Base-by-base conservation (phyloP, 2,113 vertebrate species). In the Strigops habroptila region DNA sequence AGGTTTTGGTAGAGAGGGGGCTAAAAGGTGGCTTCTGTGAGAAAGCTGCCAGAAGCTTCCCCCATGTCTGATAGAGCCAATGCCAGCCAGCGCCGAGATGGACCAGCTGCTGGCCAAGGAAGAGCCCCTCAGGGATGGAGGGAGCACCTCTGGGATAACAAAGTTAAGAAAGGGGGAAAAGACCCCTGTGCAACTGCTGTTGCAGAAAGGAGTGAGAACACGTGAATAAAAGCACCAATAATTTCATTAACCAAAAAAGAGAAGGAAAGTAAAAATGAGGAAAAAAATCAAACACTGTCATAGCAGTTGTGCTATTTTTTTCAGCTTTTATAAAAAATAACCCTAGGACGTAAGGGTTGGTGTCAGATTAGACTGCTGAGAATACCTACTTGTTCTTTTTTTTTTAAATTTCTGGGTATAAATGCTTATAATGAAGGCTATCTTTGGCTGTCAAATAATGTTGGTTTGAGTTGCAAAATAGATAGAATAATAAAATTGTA, bases 271-370 rank as follows among this genome's bases (percentile, higher is more conserved):
- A 31, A 57, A 74, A 76, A 37, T 48, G 44, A 88, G 80, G 7
- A 82, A 95, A 93, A 89, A 76, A 43, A 65, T 82, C 57, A 94
- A 93, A 92, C 6, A 76, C 41, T 75, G 35, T 28, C 79, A 57
- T 71, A 88, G 35, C 81, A 86, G 48, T 14, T 39, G 43, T 76
- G 84, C 76, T 84, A 89, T 90, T 96, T 97, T 97, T 95, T 91
- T 30, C 51, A 44, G 44, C 24, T 95, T 96, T 92, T 91, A 41
- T 78, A 93, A 76, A 70, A 96, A 88, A 88, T 85, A 93, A 83
- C 70, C 63, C 88, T 51, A 92, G 23, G 43, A 95, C 51, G 67
- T 96, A 65, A 74, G 80, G 60, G 27, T 52, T 96, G 62, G 8
- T 91, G 17, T 93, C 23, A 96, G 76, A 86, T 79, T 86, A 94